These are phyloP conservation scores for Habrosyne pyritoides DNA, from an alignment of 2,888 invertebrate species.

Conservation along the genomic window DNA sequence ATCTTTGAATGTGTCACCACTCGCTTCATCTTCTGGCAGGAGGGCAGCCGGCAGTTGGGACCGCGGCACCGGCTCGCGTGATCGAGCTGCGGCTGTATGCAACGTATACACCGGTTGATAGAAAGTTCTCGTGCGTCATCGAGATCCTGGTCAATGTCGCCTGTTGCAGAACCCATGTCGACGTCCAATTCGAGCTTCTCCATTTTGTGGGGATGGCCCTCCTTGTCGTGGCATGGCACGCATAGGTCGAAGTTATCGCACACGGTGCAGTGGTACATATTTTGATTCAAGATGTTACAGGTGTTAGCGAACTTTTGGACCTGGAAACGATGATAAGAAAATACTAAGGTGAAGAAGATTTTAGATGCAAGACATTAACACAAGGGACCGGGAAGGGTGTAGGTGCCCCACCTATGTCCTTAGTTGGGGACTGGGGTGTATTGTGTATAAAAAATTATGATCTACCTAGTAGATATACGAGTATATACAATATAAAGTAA, in stretches of 20 bases:
- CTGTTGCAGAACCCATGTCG: slow-evolving; percentile 95
- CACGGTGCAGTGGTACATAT: slow-evolving; percentile 98
- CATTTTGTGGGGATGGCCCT: slow-evolving; percentile 98
- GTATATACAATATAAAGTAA: no score
- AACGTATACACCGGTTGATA: slow-evolving; percentile 90
- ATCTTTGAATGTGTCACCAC: slow-evolving; percentile 99
- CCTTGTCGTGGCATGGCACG: slow-evolving; percentile 96
- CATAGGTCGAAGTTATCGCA: slow-evolving; percentile 99
- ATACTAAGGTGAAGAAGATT: no score
- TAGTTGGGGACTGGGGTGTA: no score
- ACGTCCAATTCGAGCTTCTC: slow-evolving; percentile 97
- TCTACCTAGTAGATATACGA: no score
- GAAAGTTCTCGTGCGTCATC: slow-evolving; percentile 94
- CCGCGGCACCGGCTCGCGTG: slow-evolving; percentile 99
- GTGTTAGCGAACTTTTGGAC: slow-evolving; percentile 99
- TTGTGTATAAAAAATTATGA: no score
- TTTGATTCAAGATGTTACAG: slow-evolving; percentile 99
- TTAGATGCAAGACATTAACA: no score
- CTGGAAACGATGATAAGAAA: no score
- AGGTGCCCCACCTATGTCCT: no score
- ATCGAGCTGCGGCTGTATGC: slow-evolving; percentile 94
- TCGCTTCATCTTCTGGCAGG: slow-evolving; percentile 99
- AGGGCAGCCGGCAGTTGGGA: slow-evolving; percentile 98
- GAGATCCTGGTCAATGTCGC: slow-evolving; percentile 94
- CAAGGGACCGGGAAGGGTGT: no score